Evolutionary conservation across 2,113 vertebrate species (phyloP).

Genomic region (Xenopus tropicalis): UCB_Xtro_10.0 CM004445.2:113182001-113182500

Average conservation of each 20-base stretch:
- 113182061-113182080: background rate
- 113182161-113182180: constrained; percentile 47
- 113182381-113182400: constrained; percentile 27
- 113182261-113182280: constrained; percentile 23
- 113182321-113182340: constrained; percentile 1
- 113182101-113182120: constrained; percentile 40
- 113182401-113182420: constrained; percentile 19
- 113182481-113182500: constrained; percentile 1
- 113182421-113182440: background rate
- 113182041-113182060: background rate
- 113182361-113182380: constrained; percentile 22
- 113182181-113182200: constrained; percentile 50
- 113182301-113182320: constrained; percentile 28
- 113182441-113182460: constrained; percentile 36
- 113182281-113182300: constrained; percentile 24
- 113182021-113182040: constrained; percentile 1
- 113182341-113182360: background rate
- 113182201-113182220: constrained; percentile 56
- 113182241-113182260: constrained; percentile 55
- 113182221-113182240: constrained; percentile 52
- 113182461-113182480: background rate
- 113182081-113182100: constrained; percentile 21
- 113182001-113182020: background rate
- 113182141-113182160: constrained; percentile 36
- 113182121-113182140: constrained; percentile 37